Evolutionary conservation across 2,113 vertebrate species (phyloP), one percentile per base, ranked within the genome.

Genomic region (Pelodiscus sinensis): DNA sequence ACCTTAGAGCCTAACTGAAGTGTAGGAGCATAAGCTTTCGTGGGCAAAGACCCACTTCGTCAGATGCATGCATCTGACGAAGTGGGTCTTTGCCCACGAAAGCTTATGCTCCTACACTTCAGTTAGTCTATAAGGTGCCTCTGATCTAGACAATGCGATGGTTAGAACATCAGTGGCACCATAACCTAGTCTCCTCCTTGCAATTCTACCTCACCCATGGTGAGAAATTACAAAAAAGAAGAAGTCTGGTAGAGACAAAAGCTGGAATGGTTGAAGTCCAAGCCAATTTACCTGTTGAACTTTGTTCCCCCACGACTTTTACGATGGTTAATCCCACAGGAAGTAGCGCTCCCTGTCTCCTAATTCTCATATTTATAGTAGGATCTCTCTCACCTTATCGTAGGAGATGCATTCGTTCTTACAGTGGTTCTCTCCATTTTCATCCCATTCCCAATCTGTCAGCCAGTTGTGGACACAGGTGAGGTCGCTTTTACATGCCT

Each of bases 401-500:
- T 96, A 98, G 0, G 96, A 95, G 85, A 96, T 19, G 75, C 98
- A 98, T 85, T 97, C 86, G 52, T 90, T 77, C 92, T 93, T 96
- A 89, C 98, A 98, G 54, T 19, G 91, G 90, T 98, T 98, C 85
- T 92, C 88, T 94, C 96, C 96, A 55, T 75, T 93, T 81, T 93
- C 56, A 89, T 98, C 96, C 92, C 92, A 81, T 65, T 94, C 85
- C 97, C 97, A 98, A 93, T 98, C 98, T 0, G 54, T 95, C 84
- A 98, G 65, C 97, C 97, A 98, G 95, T 98, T 98, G 77, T 0
- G 89, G 56, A 89, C 94, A 94, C 98, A 98, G 52, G 13, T 93
- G 87, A 90, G 90, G 84, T 98, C 98, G 75, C 95, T 93, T 82
- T 91, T 97, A 94, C 98, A 98, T 77, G 98, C 98, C 90, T 98